phyloP scores from a whole-genome alignment of 2,113 vertebrate genomes.

The Pungitius pungitius region DNA sequence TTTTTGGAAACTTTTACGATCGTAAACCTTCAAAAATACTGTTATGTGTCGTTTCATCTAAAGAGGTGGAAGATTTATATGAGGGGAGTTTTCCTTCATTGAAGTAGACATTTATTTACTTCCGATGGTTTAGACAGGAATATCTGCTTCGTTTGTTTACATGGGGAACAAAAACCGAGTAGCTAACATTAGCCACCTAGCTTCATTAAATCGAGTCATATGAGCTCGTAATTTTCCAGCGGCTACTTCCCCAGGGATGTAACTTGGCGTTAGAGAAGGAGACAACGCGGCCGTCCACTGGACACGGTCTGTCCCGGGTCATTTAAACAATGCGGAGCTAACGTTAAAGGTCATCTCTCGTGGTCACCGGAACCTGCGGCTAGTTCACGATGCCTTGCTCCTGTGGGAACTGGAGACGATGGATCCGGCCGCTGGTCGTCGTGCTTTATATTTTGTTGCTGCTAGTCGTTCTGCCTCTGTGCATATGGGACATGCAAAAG shows the following conservation, averaged over 20 bases:
- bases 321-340: constrained; percentile 39
- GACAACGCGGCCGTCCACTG: too few species aligned
- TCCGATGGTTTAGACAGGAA: not conserved
- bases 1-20: constrained; percentile 55
- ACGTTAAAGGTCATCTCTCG: not conserved
- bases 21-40: not conserved
- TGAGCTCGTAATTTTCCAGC: constrained; percentile 36
- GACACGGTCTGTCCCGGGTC: rapidly evolving
- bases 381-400: constrained; percentile 88
- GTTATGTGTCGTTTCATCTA: rapidly evolving
- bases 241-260: constrained; percentile 12
- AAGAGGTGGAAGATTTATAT: rapidly evolving
- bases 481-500: constrained; percentile 93
- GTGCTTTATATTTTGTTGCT: constrained; percentile 88
- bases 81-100: rapidly evolving
- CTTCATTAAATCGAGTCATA: constrained; percentile 33
- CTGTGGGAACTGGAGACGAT: constrained; percentile 93
- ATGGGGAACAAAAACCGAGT: constrained; percentile 38
- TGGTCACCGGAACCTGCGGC: constrained; percentile 11
- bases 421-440: constrained; percentile 93
- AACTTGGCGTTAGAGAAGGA: not conserved
- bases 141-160: constrained; percentile 65
- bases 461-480: constrained; percentile 88
- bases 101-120: not conserved
- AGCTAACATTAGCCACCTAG: constrained; percentile 62